Conservation (phyloP, 2,113 vertebrate species). For the Platichthys flesus region DNA sequence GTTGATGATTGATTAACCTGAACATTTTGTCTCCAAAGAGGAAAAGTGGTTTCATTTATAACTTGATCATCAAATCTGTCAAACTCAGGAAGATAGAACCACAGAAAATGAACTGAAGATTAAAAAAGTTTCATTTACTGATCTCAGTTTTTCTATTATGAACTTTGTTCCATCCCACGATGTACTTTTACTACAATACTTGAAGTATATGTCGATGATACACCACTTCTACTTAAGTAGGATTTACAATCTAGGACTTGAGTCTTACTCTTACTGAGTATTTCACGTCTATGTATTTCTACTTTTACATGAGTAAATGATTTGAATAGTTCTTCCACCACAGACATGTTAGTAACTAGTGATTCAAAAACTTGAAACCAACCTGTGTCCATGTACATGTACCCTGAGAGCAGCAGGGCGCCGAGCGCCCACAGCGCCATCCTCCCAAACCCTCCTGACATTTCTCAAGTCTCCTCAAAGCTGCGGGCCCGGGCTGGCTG, state of each 20-base stretch:
- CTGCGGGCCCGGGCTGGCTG: background rate
- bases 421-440: conserved; percentile 76
- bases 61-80: too few relatives aligned
- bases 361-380: background rate
- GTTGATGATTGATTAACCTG: too few relatives aligned
- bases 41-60: too few relatives aligned
- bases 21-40: too few relatives aligned
- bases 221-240: background rate
- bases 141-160: too few relatives aligned
- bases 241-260: background rate
- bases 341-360: background rate
- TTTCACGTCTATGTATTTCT: too few relatives aligned
- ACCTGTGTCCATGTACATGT: conserved; percentile 82
- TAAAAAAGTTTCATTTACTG: too few relatives aligned
- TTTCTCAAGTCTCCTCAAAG: conserved; percentile 9
- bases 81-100: too few relatives aligned
- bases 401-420: conserved; percentile 75
- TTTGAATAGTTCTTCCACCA: background rate
- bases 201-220: background rate
- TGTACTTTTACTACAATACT: too few relatives aligned
- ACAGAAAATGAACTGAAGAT: too few relatives aligned
- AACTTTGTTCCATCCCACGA: too few relatives aligned
- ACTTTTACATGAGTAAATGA: background rate
- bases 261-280: background rate
- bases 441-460: conserved; percentile 75